These are phyloP conservation scores for Cyprinodon variegatus DNA, from an alignment of 2,113 vertebrate genomes.

Conservation along the genomic window DNA sequence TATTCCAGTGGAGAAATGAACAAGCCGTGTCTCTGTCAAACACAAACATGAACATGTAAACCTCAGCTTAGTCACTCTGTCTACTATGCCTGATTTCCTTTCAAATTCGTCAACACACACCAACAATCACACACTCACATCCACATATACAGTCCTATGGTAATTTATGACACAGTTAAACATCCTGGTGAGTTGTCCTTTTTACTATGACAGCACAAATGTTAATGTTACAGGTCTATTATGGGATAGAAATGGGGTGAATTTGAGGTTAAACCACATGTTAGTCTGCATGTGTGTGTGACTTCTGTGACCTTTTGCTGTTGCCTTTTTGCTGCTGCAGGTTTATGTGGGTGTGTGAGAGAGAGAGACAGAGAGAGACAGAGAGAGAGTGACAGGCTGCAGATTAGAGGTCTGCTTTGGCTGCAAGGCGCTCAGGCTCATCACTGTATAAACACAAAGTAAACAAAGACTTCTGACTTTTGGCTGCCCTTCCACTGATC, in stretches of 20 bases:
- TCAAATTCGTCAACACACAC: slow-evolving; percentile 15
- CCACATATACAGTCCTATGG: slow-evolving; percentile 44
- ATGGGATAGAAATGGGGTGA: slow-evolving; percentile 53
- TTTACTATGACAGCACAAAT: slow-evolving; percentile 53
- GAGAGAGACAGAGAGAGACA: background rate
- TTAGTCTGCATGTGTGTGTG: slow-evolving; percentile 13
- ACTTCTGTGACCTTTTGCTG: slow-evolving; percentile 18
- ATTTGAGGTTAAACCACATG: slow-evolving; percentile 41
- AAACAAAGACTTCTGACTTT: slow-evolving; percentile 66
- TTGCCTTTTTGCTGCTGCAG: slow-evolving; percentile 15
- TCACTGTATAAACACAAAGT: slow-evolving; percentile 58
- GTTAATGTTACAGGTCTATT: slow-evolving; percentile 40
- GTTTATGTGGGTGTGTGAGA: slow-evolving; percentile 13
- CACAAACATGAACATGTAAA: slow-evolving; percentile 52
- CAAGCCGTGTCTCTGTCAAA: slow-evolving; percentile 48
- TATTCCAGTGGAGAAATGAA: slow-evolving; percentile 35
- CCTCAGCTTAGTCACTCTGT: slow-evolving; percentile 42
- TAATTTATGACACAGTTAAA: slow-evolving; percentile 50
- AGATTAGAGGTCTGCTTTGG: slow-evolving; percentile 54
- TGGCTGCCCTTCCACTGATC: slow-evolving; percentile 51
- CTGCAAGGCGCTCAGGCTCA: slow-evolving; percentile 32
- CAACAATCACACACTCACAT: slow-evolving; percentile 18
- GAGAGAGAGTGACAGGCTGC: slow-evolving; percentile 29
- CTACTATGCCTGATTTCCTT: slow-evolving; percentile 36
- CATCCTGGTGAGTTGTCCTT: slow-evolving; percentile 58